Percentiles rank a stretch among this genome's conserved stretches.
These are phyloP conservation scores for Eulemur mongoz DNA, from an alignment of 2,797 vertebrate species.

Conservation along the genomic window DNA sequence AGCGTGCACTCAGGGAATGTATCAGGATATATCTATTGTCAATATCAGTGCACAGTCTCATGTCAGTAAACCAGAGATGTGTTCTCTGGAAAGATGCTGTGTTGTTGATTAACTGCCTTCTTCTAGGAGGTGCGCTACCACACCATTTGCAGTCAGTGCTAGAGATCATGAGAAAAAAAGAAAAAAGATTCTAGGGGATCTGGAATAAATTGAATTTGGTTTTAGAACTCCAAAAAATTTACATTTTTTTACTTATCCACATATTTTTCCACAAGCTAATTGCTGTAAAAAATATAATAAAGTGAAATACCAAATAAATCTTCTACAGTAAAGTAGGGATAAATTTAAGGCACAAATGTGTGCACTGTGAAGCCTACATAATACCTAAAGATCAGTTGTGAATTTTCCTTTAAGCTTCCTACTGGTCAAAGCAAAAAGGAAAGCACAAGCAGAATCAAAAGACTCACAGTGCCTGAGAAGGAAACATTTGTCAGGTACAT, in stretches of 20 bases:
- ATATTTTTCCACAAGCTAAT: background rate
- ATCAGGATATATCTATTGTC: background rate
- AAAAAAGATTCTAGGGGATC: background rate
- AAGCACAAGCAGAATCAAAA: background rate
- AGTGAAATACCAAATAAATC: background rate
- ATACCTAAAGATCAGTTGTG: background rate
- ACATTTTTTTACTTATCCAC: background rate
- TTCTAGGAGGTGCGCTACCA: background rate
- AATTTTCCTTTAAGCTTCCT: constrained; percentile 1
- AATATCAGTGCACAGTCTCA: background rate
- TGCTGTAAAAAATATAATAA: background rate
- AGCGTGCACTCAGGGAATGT: background rate
- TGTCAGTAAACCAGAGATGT: background rate
- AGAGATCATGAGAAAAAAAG: background rate
- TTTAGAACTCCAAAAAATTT: background rate
- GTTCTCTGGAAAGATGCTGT: background rate
- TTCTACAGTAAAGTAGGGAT: background rate
- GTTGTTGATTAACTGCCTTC: background rate
- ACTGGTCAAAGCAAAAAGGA: background rate
- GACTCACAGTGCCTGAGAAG: background rate
- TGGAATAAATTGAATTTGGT: background rate
- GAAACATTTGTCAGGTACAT: background rate
- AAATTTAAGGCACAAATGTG: background rate
- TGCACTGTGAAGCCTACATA: background rate
- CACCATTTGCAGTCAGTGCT: background rate